Evolutionary conservation across 2,888 invertebrate genomes (phyloP), one percentile per base, ranked within the genome.

Genomic region (Drosophila pseudotakahashii): DNA sequence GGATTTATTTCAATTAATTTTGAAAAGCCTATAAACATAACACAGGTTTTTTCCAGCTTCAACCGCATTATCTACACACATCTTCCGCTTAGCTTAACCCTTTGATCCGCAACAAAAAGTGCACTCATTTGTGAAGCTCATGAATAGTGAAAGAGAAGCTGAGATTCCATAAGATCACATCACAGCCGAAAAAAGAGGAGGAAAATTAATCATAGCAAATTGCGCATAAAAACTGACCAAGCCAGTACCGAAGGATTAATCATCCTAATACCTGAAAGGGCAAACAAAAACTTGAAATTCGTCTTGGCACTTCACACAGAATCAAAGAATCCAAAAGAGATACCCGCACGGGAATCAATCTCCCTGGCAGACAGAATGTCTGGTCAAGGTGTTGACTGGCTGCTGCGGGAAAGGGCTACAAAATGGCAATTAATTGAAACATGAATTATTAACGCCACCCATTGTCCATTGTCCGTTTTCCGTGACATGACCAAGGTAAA

Each of bases 361-460:
- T 55, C 37, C 47, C 55, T 34, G 58, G 64, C 58, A 59, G 50
- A 59, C 72, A 47, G 47, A 32, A 61, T 73, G 52, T 42, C 62
- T 88, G 83, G 88, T 89, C 89, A 84, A 87, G 88, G 89, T 84
- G 83, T 78, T 84, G 89, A 84, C 74, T 88, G 87, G 71, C 55
- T 42, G 44, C 16, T 19, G 66, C 39, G 64, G 74, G 52, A 53
- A 58, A 42, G 76, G 71, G 62, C 55, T 67, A 89, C 88, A 88
- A 85, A 85, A 86, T 80, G 87, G 88, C 85, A 88, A 89, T 86
- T 86, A 86, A 86, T 86, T 89, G 89, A 89, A 86, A 86, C 88
- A 86, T 88, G 88, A 86, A 85, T 89, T 85, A 85, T 85, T 84
- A 84, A 84, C 85, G 78, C 79, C 82, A 77, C 71, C 74, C 83